Percentiles rank a stretch among this genome's conserved stretches.
Evolutionary conservation across 2,888 invertebrate genomes (phyloP).

Genomic region (Eurytoma californica): DNA sequence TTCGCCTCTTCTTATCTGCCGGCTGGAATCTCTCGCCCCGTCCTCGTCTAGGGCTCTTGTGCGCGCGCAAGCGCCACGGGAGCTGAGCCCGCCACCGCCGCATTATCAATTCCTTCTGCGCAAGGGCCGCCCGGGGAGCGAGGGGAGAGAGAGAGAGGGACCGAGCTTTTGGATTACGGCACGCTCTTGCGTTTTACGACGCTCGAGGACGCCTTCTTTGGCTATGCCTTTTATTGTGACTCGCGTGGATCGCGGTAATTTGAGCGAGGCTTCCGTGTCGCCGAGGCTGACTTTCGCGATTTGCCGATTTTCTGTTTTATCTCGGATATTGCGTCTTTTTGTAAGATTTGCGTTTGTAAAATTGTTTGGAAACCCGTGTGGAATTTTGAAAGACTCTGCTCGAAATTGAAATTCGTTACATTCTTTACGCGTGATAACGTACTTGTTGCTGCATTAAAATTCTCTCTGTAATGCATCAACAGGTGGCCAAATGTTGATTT

Average conservation of each 20-base stretch:
- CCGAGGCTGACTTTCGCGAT: neutral
- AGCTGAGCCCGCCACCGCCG: conserved; percentile 10
- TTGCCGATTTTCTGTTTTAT: neutral
- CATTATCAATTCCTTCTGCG: conserved; percentile 59
- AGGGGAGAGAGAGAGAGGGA: neutral
- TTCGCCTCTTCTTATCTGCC: conserved; percentile 30
- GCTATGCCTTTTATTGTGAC: conserved; percentile 14
- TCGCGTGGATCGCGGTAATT: neutral
- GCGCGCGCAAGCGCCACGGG: conserved; percentile 2
- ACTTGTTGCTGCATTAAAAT: conserved; percentile 18
- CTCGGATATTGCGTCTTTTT: too few relatives aligned
- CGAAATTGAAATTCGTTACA: neutral
- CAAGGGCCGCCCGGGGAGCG: neutral
- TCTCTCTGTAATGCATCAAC: conserved; percentile 34
- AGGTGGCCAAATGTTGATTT: conserved; percentile 42
- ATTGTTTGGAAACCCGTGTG: neutral
- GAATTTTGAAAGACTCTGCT: neutral
- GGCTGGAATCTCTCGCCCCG: conserved; percentile 1
- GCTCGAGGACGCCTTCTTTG: neutral
- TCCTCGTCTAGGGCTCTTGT: conserved; percentile 25
- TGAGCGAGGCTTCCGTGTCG: too few relatives aligned
- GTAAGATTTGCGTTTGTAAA: too few relatives aligned
- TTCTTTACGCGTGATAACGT: neutral
- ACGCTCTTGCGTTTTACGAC: conserved; percentile 41
- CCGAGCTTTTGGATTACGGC: conserved; percentile 40